phyloP scores from a whole-genome alignment of 2,797 vertebrate genomes.

The Steatocranus sp. region DNA sequence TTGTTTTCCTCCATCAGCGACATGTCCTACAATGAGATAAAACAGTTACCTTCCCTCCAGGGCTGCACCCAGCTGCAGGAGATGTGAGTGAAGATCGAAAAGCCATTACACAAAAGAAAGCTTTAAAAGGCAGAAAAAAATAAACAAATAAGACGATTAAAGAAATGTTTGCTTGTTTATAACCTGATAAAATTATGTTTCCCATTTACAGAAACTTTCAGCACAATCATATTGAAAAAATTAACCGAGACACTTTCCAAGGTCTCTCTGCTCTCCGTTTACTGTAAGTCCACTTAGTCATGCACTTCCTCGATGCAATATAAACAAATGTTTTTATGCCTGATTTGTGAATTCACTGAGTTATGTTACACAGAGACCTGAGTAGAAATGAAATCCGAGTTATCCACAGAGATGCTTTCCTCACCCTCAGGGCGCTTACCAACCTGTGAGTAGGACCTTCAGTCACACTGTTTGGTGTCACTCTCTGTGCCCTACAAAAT shows the following conservation, averaged over 20 bases:
- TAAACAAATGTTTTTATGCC: background rate
- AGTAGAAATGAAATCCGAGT: constrained; percentile 88
- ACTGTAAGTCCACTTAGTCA: constrained; percentile 81
- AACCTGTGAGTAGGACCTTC: constrained; percentile 87
- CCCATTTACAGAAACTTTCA: constrained; percentile 84
- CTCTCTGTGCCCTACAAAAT: background rate
- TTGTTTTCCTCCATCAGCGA: constrained; percentile 76
- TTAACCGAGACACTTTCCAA: constrained; percentile 85
- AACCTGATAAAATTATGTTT: background rate
- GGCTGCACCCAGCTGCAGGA: constrained; percentile 89
- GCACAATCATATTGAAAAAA: constrained; percentile 87
- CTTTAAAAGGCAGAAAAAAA: background rate
- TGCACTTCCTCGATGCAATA: background rate
- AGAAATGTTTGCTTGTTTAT: background rate
- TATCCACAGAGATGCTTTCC: constrained; percentile 88
- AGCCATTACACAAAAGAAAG: background rate
- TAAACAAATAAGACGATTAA: background rate
- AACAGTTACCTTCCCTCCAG: constrained; percentile 84
- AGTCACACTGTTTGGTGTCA: background rate
- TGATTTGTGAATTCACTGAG: background rate
- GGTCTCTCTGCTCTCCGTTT: constrained; percentile 84
- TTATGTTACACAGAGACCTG: constrained; percentile 83
- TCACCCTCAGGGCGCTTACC: constrained; percentile 81
- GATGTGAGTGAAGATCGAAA: constrained; percentile 82
- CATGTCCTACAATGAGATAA: constrained; percentile 91